A percentile compares a stretch with the other conserved stretches of the same genome.
Evolutionary conservation across 2,797 vertebrate species (phyloP).

Genomic region (Acanthurus leucopareius): DNA sequence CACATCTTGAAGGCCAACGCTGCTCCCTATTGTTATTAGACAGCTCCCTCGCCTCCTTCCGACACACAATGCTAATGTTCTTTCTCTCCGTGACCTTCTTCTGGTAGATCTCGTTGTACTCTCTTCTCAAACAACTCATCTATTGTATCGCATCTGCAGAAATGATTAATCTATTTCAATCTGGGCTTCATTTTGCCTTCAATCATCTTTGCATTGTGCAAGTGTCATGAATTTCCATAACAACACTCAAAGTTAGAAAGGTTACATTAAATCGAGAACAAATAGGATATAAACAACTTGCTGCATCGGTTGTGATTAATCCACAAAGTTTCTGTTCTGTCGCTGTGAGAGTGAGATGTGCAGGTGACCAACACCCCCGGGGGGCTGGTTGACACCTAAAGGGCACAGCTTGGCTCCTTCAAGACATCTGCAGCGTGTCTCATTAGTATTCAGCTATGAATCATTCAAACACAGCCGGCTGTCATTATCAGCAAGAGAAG

Average conservation of each 20-base stretch:
- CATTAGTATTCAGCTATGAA: slow-evolving; percentile 81
- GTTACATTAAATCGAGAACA: slow-evolving; percentile 42
- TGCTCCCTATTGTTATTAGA: slow-evolving; percentile 57
- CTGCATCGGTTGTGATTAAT: slow-evolving; percentile 47
- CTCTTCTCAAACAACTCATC: slow-evolving; percentile 49
- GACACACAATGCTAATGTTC: slow-evolving; percentile 48
- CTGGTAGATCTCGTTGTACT: slow-evolving; percentile 42
- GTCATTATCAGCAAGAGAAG: slow-evolving; percentile 70
- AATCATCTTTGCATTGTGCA: slow-evolving; percentile 35
- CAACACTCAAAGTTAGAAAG: slow-evolving; percentile 35
- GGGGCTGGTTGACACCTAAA: slow-evolving; percentile 68
- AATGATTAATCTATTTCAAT: slow-evolving; percentile 56
- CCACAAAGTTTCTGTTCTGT: slow-evolving; percentile 7
- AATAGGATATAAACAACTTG: slow-evolving; percentile 45
- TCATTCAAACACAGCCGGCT: slow-evolving; percentile 78
- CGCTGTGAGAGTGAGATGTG: slow-evolving; percentile 17
- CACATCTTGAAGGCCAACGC: slow-evolving; percentile 62
- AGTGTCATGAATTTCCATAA: slow-evolving; percentile 52
- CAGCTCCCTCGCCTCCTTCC: slow-evolving; percentile 36
- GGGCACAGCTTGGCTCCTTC: slow-evolving; percentile 69
- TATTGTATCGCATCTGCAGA: slow-evolving; percentile 35
- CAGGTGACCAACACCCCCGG: slow-evolving; percentile 68
- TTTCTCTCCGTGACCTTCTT: slow-evolving; percentile 59
- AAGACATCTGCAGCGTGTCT: slow-evolving; percentile 77
- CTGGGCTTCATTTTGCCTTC: slow-evolving; percentile 45